A percentile compares a stretch with the other conserved stretches of the same genome.
phyloP scores from a whole-genome alignment of 2,113 vertebrate species.

The Oenanthe melanoleuca region DNA sequence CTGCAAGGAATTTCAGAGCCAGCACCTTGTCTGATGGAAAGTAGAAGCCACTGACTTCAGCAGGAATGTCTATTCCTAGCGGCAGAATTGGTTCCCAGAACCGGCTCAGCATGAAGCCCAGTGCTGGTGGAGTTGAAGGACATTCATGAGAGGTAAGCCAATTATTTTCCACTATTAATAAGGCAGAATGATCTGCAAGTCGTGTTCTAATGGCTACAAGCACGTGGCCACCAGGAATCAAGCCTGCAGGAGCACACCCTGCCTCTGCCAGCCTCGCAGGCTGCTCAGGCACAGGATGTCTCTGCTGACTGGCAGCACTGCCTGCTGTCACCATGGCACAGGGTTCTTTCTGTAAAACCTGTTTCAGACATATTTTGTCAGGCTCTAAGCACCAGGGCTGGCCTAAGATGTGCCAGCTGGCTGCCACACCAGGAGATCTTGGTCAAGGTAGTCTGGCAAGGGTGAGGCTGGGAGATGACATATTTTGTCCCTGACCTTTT shows the following conservation, averaged over 20 bases:
- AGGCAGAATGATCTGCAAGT: not conserved
- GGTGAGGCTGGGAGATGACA: not conserved
- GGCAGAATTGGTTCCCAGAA: not conserved
- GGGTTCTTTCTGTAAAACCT: not conserved
- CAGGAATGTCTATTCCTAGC: not conserved
- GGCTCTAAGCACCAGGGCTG: not conserved
- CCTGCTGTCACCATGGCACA: not conserved
- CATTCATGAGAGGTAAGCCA: not conserved
- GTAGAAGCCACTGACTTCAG: not conserved
- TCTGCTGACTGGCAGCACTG: not conserved
- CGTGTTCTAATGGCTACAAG: not conserved
- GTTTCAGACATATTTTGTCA: not conserved
- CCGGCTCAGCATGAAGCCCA: not conserved
- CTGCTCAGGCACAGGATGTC: not conserved
- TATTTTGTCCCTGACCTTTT: not conserved
- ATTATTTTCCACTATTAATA: not conserved
- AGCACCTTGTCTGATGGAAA: not conserved
- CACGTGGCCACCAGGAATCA: not conserved
- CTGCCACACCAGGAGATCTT: accelerated
- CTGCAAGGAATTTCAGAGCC: not conserved
- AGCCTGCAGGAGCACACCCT: not conserved
- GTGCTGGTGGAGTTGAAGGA: not conserved
- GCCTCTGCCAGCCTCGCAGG: not conserved
- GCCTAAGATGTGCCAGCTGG: accelerated
- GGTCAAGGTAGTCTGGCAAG: not conserved